A percentile compares a stretch with the other conserved stretches of the same genome.
These are phyloP conservation scores for Diglossa cyanea DNA, from an alignment of 2,797 vertebrate species.

Conservation along the genomic window DNA sequence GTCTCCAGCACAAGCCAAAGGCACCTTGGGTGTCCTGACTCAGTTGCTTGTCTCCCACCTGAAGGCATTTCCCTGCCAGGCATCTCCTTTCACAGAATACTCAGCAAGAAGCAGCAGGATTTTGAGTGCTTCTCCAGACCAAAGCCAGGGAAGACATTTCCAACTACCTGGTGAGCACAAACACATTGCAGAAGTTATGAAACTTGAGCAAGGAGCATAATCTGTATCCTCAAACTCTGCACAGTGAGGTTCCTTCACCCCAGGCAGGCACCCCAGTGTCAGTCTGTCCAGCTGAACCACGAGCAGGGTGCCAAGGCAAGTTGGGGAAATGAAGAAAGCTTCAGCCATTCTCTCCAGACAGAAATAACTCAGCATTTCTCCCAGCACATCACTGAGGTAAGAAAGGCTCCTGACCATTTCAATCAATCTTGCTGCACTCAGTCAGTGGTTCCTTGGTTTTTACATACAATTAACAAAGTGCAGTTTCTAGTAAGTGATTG, in stretches of 20 bases:
- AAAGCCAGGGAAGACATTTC: background rate
- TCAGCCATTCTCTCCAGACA: background rate
- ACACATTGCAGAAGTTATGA: background rate
- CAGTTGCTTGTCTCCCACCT: background rate
- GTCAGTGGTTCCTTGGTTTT: background rate
- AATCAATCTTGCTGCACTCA: background rate
- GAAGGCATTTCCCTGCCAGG: background rate
- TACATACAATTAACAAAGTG: background rate
- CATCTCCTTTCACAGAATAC: background rate
- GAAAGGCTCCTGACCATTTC: background rate
- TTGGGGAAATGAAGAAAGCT: background rate
- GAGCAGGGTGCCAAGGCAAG: background rate
- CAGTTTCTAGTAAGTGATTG: background rate
- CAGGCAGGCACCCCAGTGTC: background rate
- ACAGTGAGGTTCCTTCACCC: background rate
- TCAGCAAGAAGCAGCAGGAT: background rate
- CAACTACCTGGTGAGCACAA: background rate
- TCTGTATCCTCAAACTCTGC: background rate
- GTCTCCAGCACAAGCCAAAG: background rate
- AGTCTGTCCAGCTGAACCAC: background rate
- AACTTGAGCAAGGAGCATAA: background rate
- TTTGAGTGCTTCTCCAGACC: background rate
- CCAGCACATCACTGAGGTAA: background rate
- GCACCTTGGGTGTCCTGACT: background rate
- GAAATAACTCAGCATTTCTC: background rate